phyloP scores from a whole-genome alignment of 64 coral and sea anemone species.

The Catalaphyllia jardinei region DNA sequence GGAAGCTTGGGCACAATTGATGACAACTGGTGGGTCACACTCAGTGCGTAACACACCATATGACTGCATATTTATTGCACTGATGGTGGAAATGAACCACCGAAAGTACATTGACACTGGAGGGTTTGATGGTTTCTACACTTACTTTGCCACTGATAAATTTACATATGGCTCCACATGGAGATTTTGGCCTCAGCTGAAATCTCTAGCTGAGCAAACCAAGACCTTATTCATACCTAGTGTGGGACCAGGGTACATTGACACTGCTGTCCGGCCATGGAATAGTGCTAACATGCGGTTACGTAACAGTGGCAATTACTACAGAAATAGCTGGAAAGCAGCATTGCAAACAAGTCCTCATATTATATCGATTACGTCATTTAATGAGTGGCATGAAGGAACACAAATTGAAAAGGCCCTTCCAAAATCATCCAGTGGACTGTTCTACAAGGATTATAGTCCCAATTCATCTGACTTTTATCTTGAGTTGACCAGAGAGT shows the following conservation, averaged over 20 bases:
- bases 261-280: slow-evolving; percentile 88
- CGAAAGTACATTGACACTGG: slow-evolving; percentile 66
- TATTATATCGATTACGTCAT: slow-evolving; percentile 89
- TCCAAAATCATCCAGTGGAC: slow-evolving; percentile 69
- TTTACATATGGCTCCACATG: slow-evolving; percentile 93
- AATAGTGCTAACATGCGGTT: slow-evolving; percentile 76
- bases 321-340: slow-evolving; percentile 87
- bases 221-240: slow-evolving; percentile 94
- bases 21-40: slow-evolving; percentile 80
- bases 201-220: slow-evolving; percentile 76
- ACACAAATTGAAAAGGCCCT: slow-evolving; percentile 96
- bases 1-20: slow-evolving; percentile 78
- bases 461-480: slow-evolving; percentile 86
- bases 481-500: slow-evolving; percentile 79
- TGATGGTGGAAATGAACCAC: slow-evolving; percentile 84
- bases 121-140: slow-evolving; percentile 97
- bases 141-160: slow-evolving; percentile 91
- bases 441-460: slow-evolving; percentile 77
- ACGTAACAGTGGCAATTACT: slow-evolving; percentile 87
- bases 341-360: slow-evolving; percentile 79
- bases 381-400: slow-evolving; percentile 99
- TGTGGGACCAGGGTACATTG: slow-evolving; percentile 95
- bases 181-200: slow-evolving; percentile 83
- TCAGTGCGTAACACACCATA: slow-evolving; percentile 88
- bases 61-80: slow-evolving; percentile 92